Conservation (phyloP, 2,797 vertebrate species). For the Crypturellus tataupa region DNA sequence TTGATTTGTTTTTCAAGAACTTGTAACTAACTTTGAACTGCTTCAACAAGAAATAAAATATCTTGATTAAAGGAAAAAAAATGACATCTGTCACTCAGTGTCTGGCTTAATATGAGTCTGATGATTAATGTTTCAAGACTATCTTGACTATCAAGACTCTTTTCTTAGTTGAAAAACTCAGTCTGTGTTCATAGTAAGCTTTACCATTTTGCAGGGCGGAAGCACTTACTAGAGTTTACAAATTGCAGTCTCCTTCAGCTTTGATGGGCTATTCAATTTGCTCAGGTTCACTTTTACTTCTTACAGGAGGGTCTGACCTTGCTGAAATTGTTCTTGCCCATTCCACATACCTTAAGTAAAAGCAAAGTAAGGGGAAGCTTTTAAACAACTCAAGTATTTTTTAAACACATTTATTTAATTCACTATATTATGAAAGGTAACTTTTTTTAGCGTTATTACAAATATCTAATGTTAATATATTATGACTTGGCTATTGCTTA, state of each 20-base stretch:
- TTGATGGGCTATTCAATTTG: background rate
- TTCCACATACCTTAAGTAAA: background rate
- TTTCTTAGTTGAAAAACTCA: background rate
- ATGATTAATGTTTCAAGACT: background rate
- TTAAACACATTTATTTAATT: background rate
- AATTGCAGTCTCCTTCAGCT: background rate
- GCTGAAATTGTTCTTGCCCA: background rate
- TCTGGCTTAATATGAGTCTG: background rate
- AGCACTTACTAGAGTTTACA: background rate
- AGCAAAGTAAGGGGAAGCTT: background rate
- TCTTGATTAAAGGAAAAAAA: background rate
- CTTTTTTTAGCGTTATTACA: background rate
- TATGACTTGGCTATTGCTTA: background rate
- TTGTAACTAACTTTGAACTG: background rate
- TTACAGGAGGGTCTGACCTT: background rate
- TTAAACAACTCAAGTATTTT: background rate
- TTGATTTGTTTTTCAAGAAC: background rate
- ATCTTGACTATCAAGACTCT: background rate
- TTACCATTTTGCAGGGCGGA: background rate
- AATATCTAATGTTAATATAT: background rate
- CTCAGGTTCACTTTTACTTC: background rate
- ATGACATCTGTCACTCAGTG: background rate
- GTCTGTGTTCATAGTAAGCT: background rate
- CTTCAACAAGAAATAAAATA: background rate
- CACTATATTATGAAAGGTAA: background rate